Conservation (phyloP, 2,888 invertebrate species). For the Philhelius pedissequus region DNA sequence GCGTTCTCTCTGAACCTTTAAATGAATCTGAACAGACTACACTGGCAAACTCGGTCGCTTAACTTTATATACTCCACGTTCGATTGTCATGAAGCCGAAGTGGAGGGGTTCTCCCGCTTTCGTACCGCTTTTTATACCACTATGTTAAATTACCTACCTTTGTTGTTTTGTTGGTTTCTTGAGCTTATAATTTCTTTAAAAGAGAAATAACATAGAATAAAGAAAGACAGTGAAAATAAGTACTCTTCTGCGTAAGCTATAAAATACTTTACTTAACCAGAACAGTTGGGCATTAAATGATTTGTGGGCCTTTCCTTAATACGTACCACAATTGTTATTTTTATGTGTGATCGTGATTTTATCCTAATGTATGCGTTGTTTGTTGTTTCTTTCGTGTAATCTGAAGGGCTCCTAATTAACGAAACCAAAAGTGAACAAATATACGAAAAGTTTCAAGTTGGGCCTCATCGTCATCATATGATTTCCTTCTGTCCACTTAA, state of each 20-base stretch:
- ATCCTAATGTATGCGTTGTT: no score
- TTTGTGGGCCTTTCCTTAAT: neutral
- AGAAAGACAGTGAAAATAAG: neutral
- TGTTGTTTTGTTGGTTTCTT: neutral
- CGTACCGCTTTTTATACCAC: constrained; percentile 30
- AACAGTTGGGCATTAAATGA: neutral
- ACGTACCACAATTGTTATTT: no score
- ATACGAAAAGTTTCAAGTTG: no score
- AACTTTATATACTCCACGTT: constrained; percentile 73
- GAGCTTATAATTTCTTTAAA: neutral
- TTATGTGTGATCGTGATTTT: no score
- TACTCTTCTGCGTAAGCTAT: neutral
- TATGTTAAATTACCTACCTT: neutral
- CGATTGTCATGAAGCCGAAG: constrained; percentile 4
- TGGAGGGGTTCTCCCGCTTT: constrained; percentile 26
- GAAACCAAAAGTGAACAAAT: no score
- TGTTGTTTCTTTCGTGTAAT: no score
- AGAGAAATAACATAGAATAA: constrained; percentile 23
- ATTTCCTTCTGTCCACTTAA: no score
- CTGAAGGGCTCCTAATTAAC: no score
- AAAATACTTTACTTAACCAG: neutral
- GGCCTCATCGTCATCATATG: no score
- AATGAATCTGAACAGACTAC: constrained; percentile 75
- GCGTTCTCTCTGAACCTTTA: constrained; percentile 72
- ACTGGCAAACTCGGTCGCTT: constrained; percentile 69